These are phyloP conservation scores for Labeo rohita DNA, from an alignment of 2,113 vertebrate genomes.

Conservation along the genomic window DNA sequence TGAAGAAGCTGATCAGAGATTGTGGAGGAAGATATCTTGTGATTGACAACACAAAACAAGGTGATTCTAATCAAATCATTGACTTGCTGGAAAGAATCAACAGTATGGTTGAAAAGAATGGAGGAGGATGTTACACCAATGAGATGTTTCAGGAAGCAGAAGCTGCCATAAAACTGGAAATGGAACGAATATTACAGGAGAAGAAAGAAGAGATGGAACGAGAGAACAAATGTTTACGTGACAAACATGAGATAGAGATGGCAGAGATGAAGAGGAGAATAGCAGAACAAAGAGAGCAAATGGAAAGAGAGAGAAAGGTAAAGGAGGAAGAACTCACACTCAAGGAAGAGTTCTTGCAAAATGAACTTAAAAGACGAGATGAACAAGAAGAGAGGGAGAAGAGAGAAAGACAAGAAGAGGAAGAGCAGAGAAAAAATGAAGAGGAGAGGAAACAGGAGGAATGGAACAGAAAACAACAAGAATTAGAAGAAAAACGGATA, in stretches of 20 bases:
- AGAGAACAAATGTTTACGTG: not conserved
- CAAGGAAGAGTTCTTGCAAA: not conserved
- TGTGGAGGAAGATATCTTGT: not conserved
- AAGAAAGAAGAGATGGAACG: not conserved
- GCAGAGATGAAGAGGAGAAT: not conserved
- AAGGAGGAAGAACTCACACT: not conserved
- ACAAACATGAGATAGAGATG: not conserved
- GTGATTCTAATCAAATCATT: not conserved
- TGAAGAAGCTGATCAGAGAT: not conserved
- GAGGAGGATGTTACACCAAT: slow-evolving; percentile 2
- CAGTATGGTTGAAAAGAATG: not conserved
- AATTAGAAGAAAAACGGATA: not conserved
- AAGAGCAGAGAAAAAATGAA: not conserved
- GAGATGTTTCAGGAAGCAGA: slow-evolving; percentile 1
- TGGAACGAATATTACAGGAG: not conserved
- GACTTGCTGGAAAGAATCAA: not conserved
- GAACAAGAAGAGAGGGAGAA: not conserved
- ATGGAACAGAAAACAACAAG: not conserved
- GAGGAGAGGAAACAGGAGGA: not conserved
- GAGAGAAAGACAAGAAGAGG: not conserved
- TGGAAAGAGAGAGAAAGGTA: not conserved
- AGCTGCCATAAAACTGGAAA: slow-evolving; percentile 10
- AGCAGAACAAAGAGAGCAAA: not conserved
- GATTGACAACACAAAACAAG: not conserved
- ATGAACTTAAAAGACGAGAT: not conserved